Evolutionary conservation across 2,888 invertebrate genomes (phyloP), one percentile per base, ranked within the genome.

Genomic region (Dolichomitus sp.): DNA sequence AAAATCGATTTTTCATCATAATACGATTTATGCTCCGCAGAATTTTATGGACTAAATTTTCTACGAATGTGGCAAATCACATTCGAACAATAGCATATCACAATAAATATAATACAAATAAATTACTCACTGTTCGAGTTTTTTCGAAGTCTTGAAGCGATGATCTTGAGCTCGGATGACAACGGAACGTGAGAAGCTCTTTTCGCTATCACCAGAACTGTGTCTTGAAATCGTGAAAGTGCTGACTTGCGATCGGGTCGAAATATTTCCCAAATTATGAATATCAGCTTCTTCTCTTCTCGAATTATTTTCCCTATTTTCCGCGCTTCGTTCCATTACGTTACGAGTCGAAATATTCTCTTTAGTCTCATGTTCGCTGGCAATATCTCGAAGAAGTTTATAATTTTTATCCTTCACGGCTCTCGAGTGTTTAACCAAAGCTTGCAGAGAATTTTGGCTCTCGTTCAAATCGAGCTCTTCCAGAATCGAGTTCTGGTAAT

Each of bases 101-200:
- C 14, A 3, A 14, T 45, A n/a, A 45, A 45, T 45, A 19, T 50
- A 11, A 2, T 9, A 11, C 1, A 7, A 63, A 19, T 30, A 52
- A 5, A n/a, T 27, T 84, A 92, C 93, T 91, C 82, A 93, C 93
- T 93, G 92, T 81, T 93, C 92, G 4, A 93, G 90, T 81, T 93
- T 93, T 45, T 91, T 93, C 1, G 92, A 90, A 5, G 90, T 89
- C 83, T 93, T 92, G 68, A 92, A 87, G 40, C 91, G 88, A 76
- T 87, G 88, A 76, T 90, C 88, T 75, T 92, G 91, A 0, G 91
- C 91, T 59, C 93, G 87, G 45, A 93, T 89, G 19, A 93, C 92
- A 37, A 93, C 90, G 1, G 93, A 93, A 79, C 91, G 89, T 4
- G 91, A 91, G 54, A 91, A 93, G 77, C 91, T 92, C 82, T 90